Conservation (phyloP, 1,140 invertebrate species). For the Pachypeltis micranthus region DNA sequence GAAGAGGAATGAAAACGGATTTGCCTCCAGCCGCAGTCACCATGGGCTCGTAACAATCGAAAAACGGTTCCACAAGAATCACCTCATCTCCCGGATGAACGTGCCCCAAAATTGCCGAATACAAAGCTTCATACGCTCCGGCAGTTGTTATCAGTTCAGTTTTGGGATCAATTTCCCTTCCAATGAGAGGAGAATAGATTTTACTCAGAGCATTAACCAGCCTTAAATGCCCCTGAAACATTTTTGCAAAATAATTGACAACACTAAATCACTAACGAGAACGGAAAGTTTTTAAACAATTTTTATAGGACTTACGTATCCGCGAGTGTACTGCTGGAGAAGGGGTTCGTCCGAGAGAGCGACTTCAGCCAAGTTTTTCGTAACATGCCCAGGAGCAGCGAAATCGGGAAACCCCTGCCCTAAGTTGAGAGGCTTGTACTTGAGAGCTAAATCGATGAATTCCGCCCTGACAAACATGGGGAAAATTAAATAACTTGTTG, state of each 20-base stretch:
- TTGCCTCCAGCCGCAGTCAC: conserved; percentile 74
- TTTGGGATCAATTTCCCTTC: conserved; percentile 59
- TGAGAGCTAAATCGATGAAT: conserved; percentile 74
- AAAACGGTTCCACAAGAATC: conserved; percentile 96
- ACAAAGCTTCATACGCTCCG: conserved; percentile 90
- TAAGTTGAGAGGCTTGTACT: conserved; percentile 86
- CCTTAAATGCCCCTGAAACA: conserved; percentile 77
- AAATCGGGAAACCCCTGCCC: conserved; percentile 98
- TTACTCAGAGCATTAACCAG: conserved; percentile 73
- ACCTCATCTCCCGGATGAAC: conserved; percentile 79
- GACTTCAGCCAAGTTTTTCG: conserved; percentile 59
- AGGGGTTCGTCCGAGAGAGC: conserved; percentile 56
- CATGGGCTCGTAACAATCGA: conserved; percentile 96
- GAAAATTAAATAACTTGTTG: conserved; percentile 24
- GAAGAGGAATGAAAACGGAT: conserved; percentile 76
- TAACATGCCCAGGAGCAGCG: conserved; percentile 66
- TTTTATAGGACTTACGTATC: conserved; percentile 64
- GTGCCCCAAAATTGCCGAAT: conserved; percentile 69
- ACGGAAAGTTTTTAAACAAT: too few relatives aligned
- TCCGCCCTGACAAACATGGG: conserved; percentile 74
- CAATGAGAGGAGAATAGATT: conserved; percentile 70
- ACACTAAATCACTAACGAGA: too few relatives aligned
- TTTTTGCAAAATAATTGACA: too few relatives aligned
- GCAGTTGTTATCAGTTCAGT: conserved; percentile 77
- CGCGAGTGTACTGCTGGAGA: conserved; percentile 83